Base-by-base conservation (phyloP, 2,797 vertebrate genomes). In the Arnoldichthys spilopterus region DNA sequence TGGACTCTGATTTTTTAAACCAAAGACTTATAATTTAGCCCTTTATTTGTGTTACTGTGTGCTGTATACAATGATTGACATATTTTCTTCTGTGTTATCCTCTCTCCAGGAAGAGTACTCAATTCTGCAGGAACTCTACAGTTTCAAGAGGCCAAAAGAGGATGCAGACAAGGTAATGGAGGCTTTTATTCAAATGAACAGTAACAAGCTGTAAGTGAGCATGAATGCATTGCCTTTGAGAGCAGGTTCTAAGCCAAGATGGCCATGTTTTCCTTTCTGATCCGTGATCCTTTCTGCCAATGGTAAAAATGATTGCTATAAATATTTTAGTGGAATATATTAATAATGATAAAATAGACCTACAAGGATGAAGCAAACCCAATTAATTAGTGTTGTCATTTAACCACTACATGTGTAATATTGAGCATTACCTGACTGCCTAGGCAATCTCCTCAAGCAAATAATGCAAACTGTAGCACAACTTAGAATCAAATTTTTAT, bases 71-170 rank as follows among this genome's bases (percentile, higher is more conserved):
- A 4, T n/a, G 18, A 20, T 34, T 20, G 13, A 16, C 9, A 20
- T 16, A 11, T 53, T 16, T 53, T 16, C 24, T 43, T 37, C 56
- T n/a, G 9, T 24, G 56, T 16, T 58, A n/a, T 54, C 76, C 80
- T 49, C 47, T 84, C 85, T 85, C 24, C 80, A 99, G 97, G 95
- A 96, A 67, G 97, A 99, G 74, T 98, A 94, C 68, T 68, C 88
- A 81, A 93, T 98, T 82, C 92, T 99, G 43, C 93, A 97, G 87
- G 92, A 96, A 74, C 86, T 99, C n/a, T 99, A 98, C 90, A 91
- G 79, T 83, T 99, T 99, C 92, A 93, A 92, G 90, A 95, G 91
- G 81, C 96, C 96, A 4, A 79, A 78, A 0, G 82, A 85, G 37
- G 87, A 92, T 66, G 87, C 92, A 18, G 87, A 92, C 78, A 87